Conservation (phyloP, 2,797 vertebrate genomes). For the Microhierax caerulescens region DNA sequence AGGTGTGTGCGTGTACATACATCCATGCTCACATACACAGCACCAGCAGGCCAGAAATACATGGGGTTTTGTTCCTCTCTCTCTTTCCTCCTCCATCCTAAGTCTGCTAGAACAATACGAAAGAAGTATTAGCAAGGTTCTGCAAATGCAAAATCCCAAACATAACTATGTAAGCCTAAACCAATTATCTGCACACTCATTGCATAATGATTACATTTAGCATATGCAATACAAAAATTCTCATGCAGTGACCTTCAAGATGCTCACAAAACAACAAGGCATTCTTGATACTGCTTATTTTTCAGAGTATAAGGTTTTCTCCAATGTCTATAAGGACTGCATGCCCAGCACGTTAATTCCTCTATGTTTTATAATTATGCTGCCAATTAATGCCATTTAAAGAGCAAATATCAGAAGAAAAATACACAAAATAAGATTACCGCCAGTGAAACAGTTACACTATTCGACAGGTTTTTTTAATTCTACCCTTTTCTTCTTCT, state of each 20-base stretch:
- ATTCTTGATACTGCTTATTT: not conserved
- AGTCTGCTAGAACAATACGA: not conserved
- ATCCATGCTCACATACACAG: not conserved
- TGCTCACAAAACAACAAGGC: not conserved
- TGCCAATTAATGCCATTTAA: not conserved
- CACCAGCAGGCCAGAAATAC: not conserved
- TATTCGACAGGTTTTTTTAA: not conserved
- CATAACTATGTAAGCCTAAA: not conserved
- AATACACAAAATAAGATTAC: not conserved
- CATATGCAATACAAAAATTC: not conserved
- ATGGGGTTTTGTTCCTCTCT: not conserved
- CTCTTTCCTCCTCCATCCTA: not conserved
- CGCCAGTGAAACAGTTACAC: not conserved
- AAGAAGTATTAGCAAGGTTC: not conserved
- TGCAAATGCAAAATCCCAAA: not conserved
- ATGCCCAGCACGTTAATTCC: not conserved
- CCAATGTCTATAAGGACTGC: not conserved
- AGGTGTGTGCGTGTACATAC: accelerated
- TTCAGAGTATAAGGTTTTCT: not conserved
- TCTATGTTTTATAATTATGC: not conserved
- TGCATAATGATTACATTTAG: not conserved
- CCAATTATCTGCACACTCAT: not conserved
- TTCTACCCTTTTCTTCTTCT: not conserved
- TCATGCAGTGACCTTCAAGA: not conserved
- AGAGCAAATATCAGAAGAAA: not conserved